Base-by-base conservation (phyloP, 2,888 invertebrate genomes). In the Scaptomyza tumidula region DNA sequence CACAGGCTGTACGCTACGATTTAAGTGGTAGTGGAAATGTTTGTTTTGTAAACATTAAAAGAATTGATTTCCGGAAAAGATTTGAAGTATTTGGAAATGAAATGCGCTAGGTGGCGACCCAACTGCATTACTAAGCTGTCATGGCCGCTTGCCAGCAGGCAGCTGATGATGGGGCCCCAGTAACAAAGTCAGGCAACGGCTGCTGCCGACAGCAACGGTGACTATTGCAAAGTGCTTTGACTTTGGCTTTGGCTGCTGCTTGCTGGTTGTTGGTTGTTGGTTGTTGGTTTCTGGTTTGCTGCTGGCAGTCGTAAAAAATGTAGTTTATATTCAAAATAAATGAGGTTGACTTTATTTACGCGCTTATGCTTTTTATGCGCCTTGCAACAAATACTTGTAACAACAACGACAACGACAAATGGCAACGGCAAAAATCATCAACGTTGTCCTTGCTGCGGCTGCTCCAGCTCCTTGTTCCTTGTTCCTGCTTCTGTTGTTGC, bases 341-440 rank as follows among this genome's bases (percentile, higher is more conserved):
- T 84, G 83, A 84, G 83, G 83, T 84, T 84, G 83, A 84, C 88
- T 84, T 84, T 83, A 88, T 88, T 83, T 84, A 84, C 88, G 87
- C 88, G 83, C 83, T 84, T 84, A 84, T 84, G 83, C 87, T 88
- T 84, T 84, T 84, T 84, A 88, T 88, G 86, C 86, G 88, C 81
- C 71, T 80, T 88, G 86, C 82, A 83, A 77, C 86, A 80, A 80
- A 80, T 63, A 66, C 57, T 55, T 41, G 45, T 46, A 66, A 54
- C 49, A 72, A 46, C 53, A 44, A 19, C 19, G 57, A 3, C 24
- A 3, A 50, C 48, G 57, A 49, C 27, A 57, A 16, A 53, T 10
- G 63, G 54, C 52, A 52, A 37, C 70, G 52, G 50, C 43, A 65
- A 71, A 78, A 75, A 64, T 75, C 64, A 68, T 53, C 65, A 70